Conservation (phyloP, 2,113 vertebrate species). For the Capreolus pygargus region DNA sequence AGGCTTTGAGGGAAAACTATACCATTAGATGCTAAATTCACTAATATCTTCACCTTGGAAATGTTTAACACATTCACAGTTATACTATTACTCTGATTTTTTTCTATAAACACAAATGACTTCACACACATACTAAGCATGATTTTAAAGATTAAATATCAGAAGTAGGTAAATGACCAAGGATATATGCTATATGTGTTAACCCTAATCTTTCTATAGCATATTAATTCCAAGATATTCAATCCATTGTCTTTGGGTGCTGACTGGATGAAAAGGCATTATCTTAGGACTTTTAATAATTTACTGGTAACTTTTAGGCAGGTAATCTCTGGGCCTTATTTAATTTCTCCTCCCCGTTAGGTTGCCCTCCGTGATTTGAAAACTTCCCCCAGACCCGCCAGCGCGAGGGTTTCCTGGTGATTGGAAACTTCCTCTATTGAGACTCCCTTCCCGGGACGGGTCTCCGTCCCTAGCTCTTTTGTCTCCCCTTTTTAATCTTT, state of each 20-base stretch:
- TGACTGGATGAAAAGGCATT: not conserved
- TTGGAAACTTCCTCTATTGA: too few species aligned
- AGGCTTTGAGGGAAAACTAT: not conserved
- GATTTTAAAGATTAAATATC: not conserved
- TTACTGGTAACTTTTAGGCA: not conserved
- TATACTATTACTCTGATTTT: not conserved
- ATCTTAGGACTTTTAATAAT: not conserved
- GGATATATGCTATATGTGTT: not conserved
- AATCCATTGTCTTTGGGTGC: not conserved
- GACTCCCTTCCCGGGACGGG: too few species aligned
- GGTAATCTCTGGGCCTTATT: too few species aligned
- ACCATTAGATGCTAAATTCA: not conserved
- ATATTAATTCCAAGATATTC: not conserved
- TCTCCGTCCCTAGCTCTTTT: too few species aligned
- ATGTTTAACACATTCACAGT: not conserved
- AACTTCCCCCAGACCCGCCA: too few species aligned
- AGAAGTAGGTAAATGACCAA: not conserved
- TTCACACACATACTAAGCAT: not conserved
- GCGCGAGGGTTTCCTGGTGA: too few species aligned
- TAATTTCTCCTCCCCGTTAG: too few species aligned
- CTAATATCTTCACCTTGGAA: not conserved
- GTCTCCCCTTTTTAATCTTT: too few species aligned
- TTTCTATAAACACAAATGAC: not conserved
- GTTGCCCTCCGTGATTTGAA: too few species aligned
- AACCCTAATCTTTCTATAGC: not conserved